Conservation (phyloP, 2,113 vertebrate species). For the Myiopsitta monachus region DNA sequence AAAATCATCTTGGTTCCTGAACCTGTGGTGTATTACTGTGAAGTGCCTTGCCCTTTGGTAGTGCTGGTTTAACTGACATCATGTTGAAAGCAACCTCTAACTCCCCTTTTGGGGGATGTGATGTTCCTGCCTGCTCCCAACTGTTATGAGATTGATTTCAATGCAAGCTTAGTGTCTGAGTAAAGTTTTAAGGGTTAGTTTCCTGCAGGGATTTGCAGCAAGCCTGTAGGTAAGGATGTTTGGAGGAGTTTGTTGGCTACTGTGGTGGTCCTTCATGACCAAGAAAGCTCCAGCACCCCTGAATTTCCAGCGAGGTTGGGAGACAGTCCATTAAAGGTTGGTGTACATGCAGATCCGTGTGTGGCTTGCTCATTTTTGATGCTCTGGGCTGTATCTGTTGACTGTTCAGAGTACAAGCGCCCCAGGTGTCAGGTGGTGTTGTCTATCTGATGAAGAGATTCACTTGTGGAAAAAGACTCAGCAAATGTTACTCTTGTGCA, state of each 20-base stretch:
- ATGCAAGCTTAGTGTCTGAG: not conserved
- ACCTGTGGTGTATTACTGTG: not conserved
- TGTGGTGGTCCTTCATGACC: not conserved
- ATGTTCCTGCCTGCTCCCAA: not conserved
- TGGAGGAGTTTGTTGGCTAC: not conserved
- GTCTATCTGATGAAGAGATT: slow-evolving; percentile 43
- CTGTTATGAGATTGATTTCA: not conserved
- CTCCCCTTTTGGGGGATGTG: not conserved
- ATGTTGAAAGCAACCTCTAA: not conserved
- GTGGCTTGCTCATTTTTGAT: not conserved
- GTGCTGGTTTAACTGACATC: not conserved
- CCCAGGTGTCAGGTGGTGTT: slow-evolving; percentile 32
- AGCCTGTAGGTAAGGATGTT: not conserved
- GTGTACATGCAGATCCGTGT: not conserved
- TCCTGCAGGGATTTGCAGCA: not conserved
- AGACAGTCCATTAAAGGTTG: not conserved
- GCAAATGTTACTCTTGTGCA: not conserved
- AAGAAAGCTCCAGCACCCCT: not conserved
- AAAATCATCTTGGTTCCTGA: not conserved
- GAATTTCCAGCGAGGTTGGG: not conserved
- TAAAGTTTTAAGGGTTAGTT: not conserved
- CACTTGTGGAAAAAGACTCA: not conserved
- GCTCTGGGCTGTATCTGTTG: slow-evolving; percentile 5
- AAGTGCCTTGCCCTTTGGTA: not conserved
- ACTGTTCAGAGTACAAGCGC: not conserved